Evolutionary conservation across 2,113 vertebrate species (phyloP).

Genomic region (Marmota monax): DNA sequence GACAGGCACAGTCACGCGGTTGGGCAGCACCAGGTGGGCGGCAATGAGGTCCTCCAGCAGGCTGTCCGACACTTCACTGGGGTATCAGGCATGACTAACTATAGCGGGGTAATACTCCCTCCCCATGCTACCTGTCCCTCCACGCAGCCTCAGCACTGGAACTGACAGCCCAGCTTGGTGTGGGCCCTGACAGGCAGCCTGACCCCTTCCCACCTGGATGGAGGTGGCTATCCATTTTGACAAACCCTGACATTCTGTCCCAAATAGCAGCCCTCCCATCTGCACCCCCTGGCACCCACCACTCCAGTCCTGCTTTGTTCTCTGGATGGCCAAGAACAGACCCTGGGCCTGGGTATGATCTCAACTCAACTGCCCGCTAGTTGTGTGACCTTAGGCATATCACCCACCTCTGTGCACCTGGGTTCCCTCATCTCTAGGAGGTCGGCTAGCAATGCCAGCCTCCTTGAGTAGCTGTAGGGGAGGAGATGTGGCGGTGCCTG

Average conservation of each 20-base stretch:
- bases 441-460: not conserved
- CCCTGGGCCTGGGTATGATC: not conserved
- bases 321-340: not conserved
- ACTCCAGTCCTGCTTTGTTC: not conserved
- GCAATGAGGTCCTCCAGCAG: conserved; percentile 95
- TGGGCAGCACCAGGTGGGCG: conserved; percentile 95
- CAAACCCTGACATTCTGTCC: not conserved
- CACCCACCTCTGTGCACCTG: not conserved
- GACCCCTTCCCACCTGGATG: not conserved
- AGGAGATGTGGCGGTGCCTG: not conserved
- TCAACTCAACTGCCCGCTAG: not conserved
- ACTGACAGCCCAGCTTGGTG: not conserved
- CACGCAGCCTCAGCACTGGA: not conserved
- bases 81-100: not conserved
- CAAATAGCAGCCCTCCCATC: not conserved
- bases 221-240: not conserved
- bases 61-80: conserved; percentile 92
- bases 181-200: not conserved
- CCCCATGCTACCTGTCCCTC: not conserved
- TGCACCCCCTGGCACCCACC: not conserved
- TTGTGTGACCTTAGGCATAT: not conserved
- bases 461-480: not conserved
- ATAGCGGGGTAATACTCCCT: not conserved
- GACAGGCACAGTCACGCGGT: conserved; percentile 96
- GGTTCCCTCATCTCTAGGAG: not conserved